Percentiles rank a stretch among this genome's conserved stretches.
phyloP scores from a whole-genome alignment of 2,888 invertebrate species.

The Toxonevra muliebris region DNA sequence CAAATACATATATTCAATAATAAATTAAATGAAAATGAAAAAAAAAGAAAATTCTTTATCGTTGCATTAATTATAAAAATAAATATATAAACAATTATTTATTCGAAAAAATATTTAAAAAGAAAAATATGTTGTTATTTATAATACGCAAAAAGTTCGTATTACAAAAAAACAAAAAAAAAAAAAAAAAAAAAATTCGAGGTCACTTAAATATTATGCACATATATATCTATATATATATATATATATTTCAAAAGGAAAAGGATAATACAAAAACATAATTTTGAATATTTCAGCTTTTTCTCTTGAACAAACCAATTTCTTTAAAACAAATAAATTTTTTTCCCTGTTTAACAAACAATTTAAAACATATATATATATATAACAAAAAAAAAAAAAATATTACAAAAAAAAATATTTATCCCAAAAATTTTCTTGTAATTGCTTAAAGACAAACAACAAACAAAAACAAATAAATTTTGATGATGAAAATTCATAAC shows the following conservation, averaged over 20 bases:
- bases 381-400: slow-evolving; percentile 23
- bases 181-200: too few species aligned
- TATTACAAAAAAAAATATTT: slow-evolving; percentile 36
- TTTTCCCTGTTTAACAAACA: slow-evolving; percentile 18
- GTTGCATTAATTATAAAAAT: slow-evolving; percentile 2
- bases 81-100: neutral
- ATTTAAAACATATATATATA: slow-evolving; percentile 23
- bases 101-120: too few species aligned
- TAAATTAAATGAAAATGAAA: slow-evolving; percentile 18
- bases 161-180: too few species aligned
- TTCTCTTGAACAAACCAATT: neutral
- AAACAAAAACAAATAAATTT: slow-evolving; percentile 25
- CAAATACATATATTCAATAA: slow-evolving; percentile 4
- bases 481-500: slow-evolving; percentile 11
- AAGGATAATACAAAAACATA: neutral
- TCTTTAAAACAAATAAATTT: slow-evolving; percentile 2
- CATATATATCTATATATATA: too few species aligned
- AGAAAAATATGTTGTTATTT: too few species aligned
- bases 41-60: slow-evolving; percentile 22
- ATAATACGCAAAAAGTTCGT: too few species aligned
- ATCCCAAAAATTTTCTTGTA: slow-evolving; percentile 42
- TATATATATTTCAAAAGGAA: neutral
- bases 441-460: slow-evolving; percentile 33
- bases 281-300: slow-evolving; percentile 18
- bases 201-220: too few species aligned